Conservation (phyloP, 1,140 invertebrate genomes). For the Cydia strobilella region DNA sequence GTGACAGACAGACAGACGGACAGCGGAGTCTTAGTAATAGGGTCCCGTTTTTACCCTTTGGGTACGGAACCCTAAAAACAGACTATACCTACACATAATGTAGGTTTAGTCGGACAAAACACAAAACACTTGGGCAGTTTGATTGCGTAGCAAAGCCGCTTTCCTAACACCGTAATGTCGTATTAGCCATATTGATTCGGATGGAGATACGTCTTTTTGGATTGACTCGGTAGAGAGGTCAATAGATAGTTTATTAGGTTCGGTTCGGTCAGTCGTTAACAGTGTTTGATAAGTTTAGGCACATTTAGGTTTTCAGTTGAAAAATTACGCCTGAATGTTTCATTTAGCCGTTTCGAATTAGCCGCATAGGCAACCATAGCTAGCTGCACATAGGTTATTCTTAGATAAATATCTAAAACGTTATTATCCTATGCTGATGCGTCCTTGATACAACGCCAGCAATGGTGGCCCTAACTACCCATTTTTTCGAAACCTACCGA, state of each 20-base stretch:
- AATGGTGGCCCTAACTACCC: too few species aligned
- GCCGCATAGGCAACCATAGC: too few species aligned
- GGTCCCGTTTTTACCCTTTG: too few species aligned
- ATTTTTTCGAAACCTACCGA: too few species aligned
- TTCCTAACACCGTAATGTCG: neutral
- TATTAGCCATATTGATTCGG: neutral
- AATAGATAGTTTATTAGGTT: conserved; percentile 11
- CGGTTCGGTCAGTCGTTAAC: conserved; percentile 16
- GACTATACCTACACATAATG: conserved; percentile 22
- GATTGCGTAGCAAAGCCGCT: neutral
- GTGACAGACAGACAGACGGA: too few species aligned
- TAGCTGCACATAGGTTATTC: too few species aligned
- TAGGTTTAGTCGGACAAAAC: conserved; percentile 20
- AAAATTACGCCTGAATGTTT: neutral
- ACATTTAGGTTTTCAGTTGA: conserved; percentile 8
- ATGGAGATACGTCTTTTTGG: neutral
- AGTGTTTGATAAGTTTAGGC: conserved; percentile 14
- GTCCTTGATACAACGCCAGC: too few species aligned
- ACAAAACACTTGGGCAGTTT: conserved; percentile 26
- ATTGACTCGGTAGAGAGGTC: neutral
- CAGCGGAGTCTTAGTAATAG: too few species aligned
- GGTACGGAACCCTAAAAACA: too few species aligned
- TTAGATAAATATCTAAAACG: too few species aligned
- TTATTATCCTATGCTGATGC: too few species aligned
- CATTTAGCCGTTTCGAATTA: neutral